These are phyloP conservation scores for Cheirogaleus major DNA, from an alignment of 2,797 vertebrate species.

Conservation along the genomic window DNA sequence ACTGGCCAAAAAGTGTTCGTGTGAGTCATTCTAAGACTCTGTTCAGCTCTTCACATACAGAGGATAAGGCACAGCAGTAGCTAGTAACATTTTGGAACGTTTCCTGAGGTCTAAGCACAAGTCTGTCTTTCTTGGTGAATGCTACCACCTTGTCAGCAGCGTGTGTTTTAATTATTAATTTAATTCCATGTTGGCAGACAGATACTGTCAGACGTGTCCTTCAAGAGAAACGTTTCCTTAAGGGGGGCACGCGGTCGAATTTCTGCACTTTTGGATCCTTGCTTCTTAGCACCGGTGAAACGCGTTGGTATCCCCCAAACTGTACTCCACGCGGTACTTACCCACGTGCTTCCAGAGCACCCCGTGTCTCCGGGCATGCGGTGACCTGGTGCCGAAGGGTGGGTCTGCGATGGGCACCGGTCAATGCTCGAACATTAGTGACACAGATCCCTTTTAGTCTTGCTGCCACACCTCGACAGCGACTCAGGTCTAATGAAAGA, in stretches of 20 bases:
- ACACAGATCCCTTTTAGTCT: neutral
- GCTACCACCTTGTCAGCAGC: conserved; percentile 61
- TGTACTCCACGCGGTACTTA: conserved; percentile 45
- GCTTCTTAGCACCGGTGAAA: conserved; percentile 74
- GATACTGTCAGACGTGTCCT: conserved; percentile 64
- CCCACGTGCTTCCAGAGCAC: conserved; percentile 60
- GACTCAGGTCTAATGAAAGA: neutral
- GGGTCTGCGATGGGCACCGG: neutral
- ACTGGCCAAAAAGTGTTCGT: accelerated
- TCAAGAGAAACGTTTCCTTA: conserved; percentile 69
- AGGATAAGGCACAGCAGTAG: neutral
- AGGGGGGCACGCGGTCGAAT: conserved; percentile 43
- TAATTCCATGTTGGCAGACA: conserved; percentile 75
- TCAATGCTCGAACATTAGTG: accelerated
- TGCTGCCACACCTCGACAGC: neutral
- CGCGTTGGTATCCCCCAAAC: conserved; percentile 75
- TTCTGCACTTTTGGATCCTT: conserved; percentile 61
- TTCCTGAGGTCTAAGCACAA: conserved; percentile 72
- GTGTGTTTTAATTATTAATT: conserved; percentile 62
- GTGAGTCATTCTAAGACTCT: neutral
- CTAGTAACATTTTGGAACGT: neutral
- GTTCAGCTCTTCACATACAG: accelerated
- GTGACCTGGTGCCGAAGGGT: conserved; percentile 23
- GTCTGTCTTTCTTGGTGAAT: conserved; percentile 63
- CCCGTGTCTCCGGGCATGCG: conserved; percentile 55